phyloP scores from a whole-genome alignment of 2,888 invertebrate species.

The Cantharis flavilabris region DNA sequence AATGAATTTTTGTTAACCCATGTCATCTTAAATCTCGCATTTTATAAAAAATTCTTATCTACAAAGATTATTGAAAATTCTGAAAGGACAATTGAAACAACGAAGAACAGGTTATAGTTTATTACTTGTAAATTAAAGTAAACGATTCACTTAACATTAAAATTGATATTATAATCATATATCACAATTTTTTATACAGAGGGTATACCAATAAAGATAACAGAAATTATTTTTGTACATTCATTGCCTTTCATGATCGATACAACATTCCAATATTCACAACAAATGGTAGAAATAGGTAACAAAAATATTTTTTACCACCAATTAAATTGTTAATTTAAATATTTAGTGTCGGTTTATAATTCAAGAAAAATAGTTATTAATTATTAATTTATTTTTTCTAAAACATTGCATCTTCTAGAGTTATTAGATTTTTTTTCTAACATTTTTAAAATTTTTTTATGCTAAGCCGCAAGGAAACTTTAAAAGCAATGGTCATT shows the following conservation, averaged over 20 bases:
- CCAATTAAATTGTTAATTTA: background rate
- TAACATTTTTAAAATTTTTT: background rate
- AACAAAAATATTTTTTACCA: background rate
- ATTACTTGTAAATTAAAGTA: slow-evolving; percentile 15
- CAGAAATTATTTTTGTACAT: background rate
- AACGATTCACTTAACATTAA: slow-evolving; percentile 26
- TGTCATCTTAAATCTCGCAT: too few species aligned
- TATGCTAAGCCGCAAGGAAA: background rate
- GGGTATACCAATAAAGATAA: background rate
- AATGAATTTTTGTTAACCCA: too few species aligned
- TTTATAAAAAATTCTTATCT: too few species aligned
- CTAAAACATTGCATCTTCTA: background rate
- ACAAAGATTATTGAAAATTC: background rate
- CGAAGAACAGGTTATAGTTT: slow-evolving; percentile 14
- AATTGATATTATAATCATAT: slow-evolving; percentile 24
- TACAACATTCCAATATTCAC: background rate
- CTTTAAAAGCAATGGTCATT: background rate
- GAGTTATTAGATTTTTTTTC: background rate
- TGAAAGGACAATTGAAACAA: background rate
- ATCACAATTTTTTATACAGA: slow-evolving; percentile 12
- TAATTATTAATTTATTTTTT: background rate
- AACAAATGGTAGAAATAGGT: background rate
- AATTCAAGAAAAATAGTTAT: background rate
- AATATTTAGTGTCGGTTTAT: background rate
- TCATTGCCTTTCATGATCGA: background rate